These are phyloP conservation scores for Sitobion miscanthi DNA, from an alignment of 1,140 invertebrate genomes.

Conservation along the genomic window DNA sequence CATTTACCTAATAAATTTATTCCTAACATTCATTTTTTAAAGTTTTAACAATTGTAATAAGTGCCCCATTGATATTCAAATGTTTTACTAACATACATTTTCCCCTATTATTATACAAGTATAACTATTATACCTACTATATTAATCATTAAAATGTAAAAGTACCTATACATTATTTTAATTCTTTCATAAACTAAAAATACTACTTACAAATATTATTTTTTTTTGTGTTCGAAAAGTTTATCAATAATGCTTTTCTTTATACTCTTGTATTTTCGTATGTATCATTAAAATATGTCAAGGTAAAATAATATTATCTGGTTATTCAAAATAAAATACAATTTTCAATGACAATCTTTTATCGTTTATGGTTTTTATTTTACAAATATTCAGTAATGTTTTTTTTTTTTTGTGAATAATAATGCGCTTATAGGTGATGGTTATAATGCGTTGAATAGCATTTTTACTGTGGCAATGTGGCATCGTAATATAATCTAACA, in stretches of 20 bases:
- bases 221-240: neutral
- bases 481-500: neutral
- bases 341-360: neutral
- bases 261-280: neutral
- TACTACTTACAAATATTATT: neutral
- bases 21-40: neutral
- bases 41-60: neutral
- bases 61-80: neutral
- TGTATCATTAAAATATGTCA: neutral
- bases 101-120: neutral
- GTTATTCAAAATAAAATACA: neutral
- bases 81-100: neutral
- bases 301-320: conserved; percentile 5
- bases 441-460: neutral
- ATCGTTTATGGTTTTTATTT: neutral
- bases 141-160: neutral
- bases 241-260: neutral
- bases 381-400: neutral
- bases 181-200: neutral
- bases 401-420: neutral
- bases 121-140: neutral
- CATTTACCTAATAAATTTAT: neutral
- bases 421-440: neutral
- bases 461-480: neutral
- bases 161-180: neutral